phyloP scores from a whole-genome alignment of 2,113 vertebrate species.

The Zapus hudsonius region DNA sequence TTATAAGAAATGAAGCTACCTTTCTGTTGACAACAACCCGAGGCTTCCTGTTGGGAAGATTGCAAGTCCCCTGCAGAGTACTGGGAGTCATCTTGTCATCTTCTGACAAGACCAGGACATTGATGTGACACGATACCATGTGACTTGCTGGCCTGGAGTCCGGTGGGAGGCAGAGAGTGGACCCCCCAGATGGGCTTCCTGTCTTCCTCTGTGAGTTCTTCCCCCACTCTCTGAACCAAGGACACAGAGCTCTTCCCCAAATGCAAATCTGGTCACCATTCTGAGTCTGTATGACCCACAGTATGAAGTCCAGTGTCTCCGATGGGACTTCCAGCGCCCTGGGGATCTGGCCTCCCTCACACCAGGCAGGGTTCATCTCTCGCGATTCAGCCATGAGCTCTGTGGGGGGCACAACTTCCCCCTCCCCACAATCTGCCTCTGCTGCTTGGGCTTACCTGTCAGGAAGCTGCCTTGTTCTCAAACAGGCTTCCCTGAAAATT shows the following conservation, averaged over 20 bases:
- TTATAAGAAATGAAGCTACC: background rate
- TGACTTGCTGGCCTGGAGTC: background rate
- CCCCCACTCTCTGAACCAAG: slow-evolving; percentile 2
- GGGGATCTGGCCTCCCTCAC: background rate
- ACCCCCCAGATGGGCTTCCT: background rate
- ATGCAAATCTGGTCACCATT: background rate
- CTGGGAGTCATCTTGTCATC: background rate
- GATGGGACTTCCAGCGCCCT: background rate
- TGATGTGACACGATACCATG: background rate
- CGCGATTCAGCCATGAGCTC: background rate
- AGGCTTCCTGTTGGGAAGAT: slow-evolving; percentile 29
- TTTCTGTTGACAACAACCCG: slow-evolving; percentile 1
- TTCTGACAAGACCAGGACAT: background rate
- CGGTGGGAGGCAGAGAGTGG: background rate
- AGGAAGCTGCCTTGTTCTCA: background rate
- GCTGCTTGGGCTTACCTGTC: background rate
- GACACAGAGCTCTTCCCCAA: background rate
- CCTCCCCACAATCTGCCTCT: background rate
- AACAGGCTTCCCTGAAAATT: background rate
- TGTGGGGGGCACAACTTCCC: background rate
- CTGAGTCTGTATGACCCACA: background rate
- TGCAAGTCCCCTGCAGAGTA: too few species aligned
- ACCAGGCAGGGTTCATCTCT: background rate
- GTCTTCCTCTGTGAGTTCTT: background rate
- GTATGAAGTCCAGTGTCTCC: slow-evolving; percentile 23